Conservation (phyloP, 2,888 invertebrate genomes). For the Rhopalosiphum nymphaeae region DNA sequence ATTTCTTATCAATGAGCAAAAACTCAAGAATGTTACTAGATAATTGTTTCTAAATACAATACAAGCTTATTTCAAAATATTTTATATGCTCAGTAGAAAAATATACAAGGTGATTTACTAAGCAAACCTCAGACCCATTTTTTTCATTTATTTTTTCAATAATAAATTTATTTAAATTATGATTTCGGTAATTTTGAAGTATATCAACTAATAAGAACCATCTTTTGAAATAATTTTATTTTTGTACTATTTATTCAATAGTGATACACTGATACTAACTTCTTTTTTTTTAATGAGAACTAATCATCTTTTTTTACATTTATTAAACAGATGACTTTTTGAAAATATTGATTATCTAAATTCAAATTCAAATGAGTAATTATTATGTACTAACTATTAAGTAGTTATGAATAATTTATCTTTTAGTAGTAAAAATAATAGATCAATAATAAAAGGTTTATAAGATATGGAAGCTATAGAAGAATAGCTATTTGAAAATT, state of each 20-base stretch:
- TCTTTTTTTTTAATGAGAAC: not conserved
- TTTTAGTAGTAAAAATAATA: not conserved
- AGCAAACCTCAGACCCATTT: not conserved
- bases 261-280: not conserved
- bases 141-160: not conserved
- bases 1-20: not conserved
- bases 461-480: not conserved
- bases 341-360: not conserved
- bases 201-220: not conserved
- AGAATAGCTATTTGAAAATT: not conserved
- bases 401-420: too few species aligned
- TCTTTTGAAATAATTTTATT: not conserved
- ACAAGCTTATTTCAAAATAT: not conserved
- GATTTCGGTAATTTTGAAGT: not conserved
- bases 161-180: not conserved
- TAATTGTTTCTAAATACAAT: not conserved
- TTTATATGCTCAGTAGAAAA: not conserved
- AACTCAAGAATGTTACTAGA: not conserved
- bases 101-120: not conserved
- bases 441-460: not conserved
- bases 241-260: not conserved
- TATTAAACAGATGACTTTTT: not conserved
- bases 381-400: not conserved
- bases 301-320: not conserved
- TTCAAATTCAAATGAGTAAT: not conserved